These are phyloP conservation scores for Arizona elegans DNA, from an alignment of 2,113 vertebrate genomes.

Conservation along the genomic window DNA sequence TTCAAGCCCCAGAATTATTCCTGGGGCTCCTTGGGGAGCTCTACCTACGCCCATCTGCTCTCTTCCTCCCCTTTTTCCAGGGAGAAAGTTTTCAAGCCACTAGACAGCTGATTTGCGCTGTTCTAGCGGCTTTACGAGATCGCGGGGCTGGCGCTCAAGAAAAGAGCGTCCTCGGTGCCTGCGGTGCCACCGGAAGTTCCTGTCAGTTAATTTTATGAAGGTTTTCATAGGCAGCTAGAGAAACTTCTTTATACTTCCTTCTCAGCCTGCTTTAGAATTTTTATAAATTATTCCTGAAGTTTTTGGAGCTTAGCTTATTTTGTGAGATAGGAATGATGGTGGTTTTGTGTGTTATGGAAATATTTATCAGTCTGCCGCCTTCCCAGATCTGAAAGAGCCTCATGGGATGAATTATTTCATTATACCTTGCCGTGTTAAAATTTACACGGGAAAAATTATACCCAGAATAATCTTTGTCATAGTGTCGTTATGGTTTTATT, in stretches of 20 bases:
- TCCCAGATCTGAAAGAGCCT: neutral
- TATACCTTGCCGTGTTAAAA: neutral
- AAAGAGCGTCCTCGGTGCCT: no score
- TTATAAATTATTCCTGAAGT: neutral
- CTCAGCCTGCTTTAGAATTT: neutral
- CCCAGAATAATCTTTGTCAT: neutral
- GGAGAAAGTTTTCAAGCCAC: no score
- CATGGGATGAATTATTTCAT: neutral
- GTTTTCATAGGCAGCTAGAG: conserved; percentile 1
- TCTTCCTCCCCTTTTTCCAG: no score
- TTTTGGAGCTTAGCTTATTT: neutral
- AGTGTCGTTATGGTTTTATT: neutral
- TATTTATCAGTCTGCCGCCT: neutral
- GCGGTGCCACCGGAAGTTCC: no score
- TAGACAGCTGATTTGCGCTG: no score
- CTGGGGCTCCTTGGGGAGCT: no score
- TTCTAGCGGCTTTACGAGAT: no score
- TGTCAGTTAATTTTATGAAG: neutral
- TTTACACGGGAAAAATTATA: neutral
- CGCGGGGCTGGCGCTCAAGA: no score
- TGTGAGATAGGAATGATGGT: neutral
- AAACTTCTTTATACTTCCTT: neutral
- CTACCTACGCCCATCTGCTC: no score
- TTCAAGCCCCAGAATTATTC: no score
- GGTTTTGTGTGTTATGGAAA: neutral